Conservation (phyloP, 1,140 invertebrate species). For the Condylostylus longicornis region DNA sequence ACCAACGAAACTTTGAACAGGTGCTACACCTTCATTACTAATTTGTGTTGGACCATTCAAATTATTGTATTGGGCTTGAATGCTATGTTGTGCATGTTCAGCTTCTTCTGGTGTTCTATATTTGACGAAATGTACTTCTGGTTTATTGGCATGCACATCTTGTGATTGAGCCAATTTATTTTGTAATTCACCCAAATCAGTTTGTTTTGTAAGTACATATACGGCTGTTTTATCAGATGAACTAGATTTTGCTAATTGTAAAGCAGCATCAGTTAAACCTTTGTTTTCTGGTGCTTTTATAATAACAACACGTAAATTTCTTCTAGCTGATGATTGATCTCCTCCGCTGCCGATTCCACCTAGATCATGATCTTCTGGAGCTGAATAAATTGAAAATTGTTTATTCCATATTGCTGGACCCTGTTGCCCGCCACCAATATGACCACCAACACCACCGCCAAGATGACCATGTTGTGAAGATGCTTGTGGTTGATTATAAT, state of each 20-base stretch:
- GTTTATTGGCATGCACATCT: constrained; percentile 17
- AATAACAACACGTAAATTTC: constrained; percentile 9
- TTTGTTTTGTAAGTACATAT: constrained; percentile 22
- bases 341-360: too few species aligned
- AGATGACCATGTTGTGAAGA: constrained; percentile 4
- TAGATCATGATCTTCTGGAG: constrained; percentile 18
- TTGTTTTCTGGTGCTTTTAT: constrained; percentile 9
- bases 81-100: constrained; percentile 16
- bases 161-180: constrained; percentile 18
- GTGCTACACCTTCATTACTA: constrained; percentile 14
- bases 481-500: not conserved
- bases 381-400: constrained; percentile 24
- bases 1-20: constrained; percentile 19
- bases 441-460: too few species aligned
- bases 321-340: too few species aligned
- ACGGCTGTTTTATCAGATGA: constrained; percentile 4
- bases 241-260: constrained; percentile 6
- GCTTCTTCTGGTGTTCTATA: constrained; percentile 18
- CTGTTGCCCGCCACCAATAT: constrained; percentile 5
- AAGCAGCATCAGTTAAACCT: constrained; percentile 1
- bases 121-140: constrained; percentile 22
- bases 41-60: constrained; percentile 14
- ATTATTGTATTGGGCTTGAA: constrained; percentile 18
- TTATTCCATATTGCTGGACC: constrained; percentile 21
- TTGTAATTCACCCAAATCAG: constrained; percentile 17